Evolutionary conservation across 1,140 invertebrate genomes (phyloP).

Genomic region (Euschistus heros): DNA sequence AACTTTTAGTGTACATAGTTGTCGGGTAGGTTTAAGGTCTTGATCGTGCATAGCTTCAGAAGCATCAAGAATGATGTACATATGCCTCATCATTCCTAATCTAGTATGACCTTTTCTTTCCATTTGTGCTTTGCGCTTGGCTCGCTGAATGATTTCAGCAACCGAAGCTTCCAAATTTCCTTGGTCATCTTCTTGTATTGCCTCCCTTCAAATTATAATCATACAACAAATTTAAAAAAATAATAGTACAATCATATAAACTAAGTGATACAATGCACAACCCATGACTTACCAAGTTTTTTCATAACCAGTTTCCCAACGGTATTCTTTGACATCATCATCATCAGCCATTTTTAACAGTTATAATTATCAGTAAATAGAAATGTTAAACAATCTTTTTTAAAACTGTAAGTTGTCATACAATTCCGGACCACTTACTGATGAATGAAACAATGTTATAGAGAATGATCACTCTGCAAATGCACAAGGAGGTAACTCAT

Average conservation of each 20-base stretch:
- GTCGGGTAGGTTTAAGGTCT: constrained; percentile 89
- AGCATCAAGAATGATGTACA: constrained; percentile 84
- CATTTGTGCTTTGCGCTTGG: constrained; percentile 64
- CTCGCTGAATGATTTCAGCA: constrained; percentile 80
- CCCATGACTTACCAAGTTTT: constrained; percentile 70
- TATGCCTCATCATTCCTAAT: constrained; percentile 92
- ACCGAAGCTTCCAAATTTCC: constrained; percentile 80
- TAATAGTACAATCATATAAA: neutral
- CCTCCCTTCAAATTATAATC: constrained; percentile 59
- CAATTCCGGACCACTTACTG: too few relatives aligned
- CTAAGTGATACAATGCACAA: neutral
- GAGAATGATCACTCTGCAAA: too few relatives aligned
- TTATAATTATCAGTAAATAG: too few relatives aligned
- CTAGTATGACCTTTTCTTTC: constrained; percentile 63
- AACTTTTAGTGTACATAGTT: constrained; percentile 80
- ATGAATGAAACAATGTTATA: too few relatives aligned
- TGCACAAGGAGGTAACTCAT: too few relatives aligned
- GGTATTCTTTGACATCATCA: constrained; percentile 82
- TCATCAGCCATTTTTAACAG: constrained; percentile 39
- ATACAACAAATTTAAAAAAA: constrained; percentile 16
- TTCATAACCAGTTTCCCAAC: constrained; percentile 96
- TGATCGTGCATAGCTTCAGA: constrained; percentile 88
- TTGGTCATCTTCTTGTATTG: constrained; percentile 89
- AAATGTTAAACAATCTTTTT: too few relatives aligned
- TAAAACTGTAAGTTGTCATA: too few relatives aligned